Evolutionary conservation across 2,113 vertebrate species (phyloP).

Genomic region (Mellivora capensis): DNA sequence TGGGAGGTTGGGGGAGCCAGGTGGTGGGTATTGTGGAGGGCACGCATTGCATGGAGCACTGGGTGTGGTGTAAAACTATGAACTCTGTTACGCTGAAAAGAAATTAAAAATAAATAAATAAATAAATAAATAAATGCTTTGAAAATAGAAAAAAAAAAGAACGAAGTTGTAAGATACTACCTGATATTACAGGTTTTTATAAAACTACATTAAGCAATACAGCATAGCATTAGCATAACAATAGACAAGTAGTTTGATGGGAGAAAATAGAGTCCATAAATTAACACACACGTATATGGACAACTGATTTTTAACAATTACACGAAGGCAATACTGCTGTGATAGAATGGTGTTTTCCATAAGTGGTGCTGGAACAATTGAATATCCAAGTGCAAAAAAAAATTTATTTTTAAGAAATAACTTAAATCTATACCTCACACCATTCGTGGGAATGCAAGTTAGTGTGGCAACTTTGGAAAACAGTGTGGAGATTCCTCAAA

Average conservation of each 20-base stretch:
- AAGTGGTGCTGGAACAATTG: not conserved
- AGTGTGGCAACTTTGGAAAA: too few species aligned
- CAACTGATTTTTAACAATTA: not conserved
- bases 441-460: too few species aligned
- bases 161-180: not conserved
- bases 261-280: slow-evolving; percentile 11
- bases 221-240: not conserved
- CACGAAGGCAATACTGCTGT: not conserved
- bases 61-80: too few species aligned
- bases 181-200: not conserved
- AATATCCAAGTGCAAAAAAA: not conserved
- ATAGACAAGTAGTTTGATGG: not conserved
- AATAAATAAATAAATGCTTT: too few species aligned
- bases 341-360: not conserved
- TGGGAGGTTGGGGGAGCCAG: too few species aligned
- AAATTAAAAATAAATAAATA: too few species aligned
- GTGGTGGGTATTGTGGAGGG: too few species aligned
- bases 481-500: too few species aligned
- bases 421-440: not conserved
- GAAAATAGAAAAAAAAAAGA: too few species aligned
- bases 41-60: too few species aligned
- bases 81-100: too few species aligned
- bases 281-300: not conserved
- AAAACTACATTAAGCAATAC: not conserved
- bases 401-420: too few species aligned